Percentiles rank a stretch among this genome's conserved stretches.
Evolutionary conservation across 2,888 invertebrate genomes (phyloP).

Genomic region (Lingula anatina): DNA sequence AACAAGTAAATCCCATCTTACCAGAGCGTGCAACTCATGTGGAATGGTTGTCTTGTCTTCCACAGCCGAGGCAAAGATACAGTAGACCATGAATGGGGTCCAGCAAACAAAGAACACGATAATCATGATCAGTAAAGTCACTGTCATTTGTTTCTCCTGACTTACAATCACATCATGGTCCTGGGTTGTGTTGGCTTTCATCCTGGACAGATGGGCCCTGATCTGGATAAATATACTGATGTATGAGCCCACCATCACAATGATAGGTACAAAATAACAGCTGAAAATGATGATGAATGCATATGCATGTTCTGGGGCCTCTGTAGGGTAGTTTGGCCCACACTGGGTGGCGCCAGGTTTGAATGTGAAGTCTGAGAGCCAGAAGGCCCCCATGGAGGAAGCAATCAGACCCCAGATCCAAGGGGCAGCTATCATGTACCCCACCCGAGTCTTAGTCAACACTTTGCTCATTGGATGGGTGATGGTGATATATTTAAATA

Average conservation of each 20-base stretch:
- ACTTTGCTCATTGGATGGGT: no score
- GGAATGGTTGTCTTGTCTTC: constrained; percentile 22
- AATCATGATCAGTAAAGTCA: constrained; percentile 41
- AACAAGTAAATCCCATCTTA: constrained; percentile 17
- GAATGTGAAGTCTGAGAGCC: constrained; percentile 14
- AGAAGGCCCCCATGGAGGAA: no score
- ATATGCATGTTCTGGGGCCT: constrained; percentile 19
- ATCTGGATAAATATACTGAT: constrained; percentile 38
- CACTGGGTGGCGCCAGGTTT: constrained; percentile 35
- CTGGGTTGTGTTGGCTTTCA: constrained; percentile 28
- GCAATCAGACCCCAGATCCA: no score
- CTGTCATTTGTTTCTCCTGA: constrained; percentile 42
- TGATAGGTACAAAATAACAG: constrained; percentile 37
- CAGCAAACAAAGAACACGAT: constrained; percentile 39
- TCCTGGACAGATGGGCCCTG: constrained; percentile 27
- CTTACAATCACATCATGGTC: constrained; percentile 25
- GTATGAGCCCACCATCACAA: constrained; percentile 41
- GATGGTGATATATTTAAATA: no score
- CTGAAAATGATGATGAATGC: constrained; percentile 24
- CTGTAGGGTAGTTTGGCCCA: constrained; percentile 31
- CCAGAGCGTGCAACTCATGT: constrained; percentile 31
- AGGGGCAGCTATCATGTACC: no score
- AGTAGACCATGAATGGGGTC: constrained; percentile 42
- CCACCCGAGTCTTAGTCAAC: no score
- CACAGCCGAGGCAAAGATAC: constrained; percentile 14